Base-by-base conservation (phyloP, 2,888 invertebrate species). In the Formica aserva region DNA sequence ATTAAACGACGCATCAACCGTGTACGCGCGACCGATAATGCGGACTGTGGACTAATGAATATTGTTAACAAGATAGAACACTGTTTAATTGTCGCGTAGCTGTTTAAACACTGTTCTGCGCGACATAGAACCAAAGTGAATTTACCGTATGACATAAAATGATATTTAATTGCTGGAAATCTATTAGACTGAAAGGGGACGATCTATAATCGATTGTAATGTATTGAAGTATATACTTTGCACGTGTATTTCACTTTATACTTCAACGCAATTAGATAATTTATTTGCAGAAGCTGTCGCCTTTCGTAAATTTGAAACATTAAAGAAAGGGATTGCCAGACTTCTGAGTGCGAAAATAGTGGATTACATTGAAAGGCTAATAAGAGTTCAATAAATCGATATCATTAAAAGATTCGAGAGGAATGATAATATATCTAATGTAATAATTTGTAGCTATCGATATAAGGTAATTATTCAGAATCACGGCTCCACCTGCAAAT, bases 31-130 rank as follows among this genome's bases (percentile, higher is more conserved):
- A 74, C 74, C 78, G 74, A 80, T 77, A 77, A 77, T 74, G 78
- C 74, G 74, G 60, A 74, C 74, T 80, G 45, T 41, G 45, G 45
- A 60, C 60, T 78, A 80, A 80, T 80, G 78, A 80, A 80, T 80
- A 80, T 80, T 80, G 78, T 80, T 80, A 80, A 80, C 78, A 80
- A 80, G 75, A 35, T 74, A 74, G 75, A 80, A 74, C 60, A 45
- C 22, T 80, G 75, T 80, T 80, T 80, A 80, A 80, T 74, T 80
- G 78, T 78, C 78, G 74, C 38, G 18, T 45, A 48, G 32, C 74
- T 65, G 75, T 80, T 80, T 80, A 80, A 80, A 80, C 60, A 80
- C 45, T 26, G 60, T 45, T 26, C 60, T 4, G 35, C 32, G 45
- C 45, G 45, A 60, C 18, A 60, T 22, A 29, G 60, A 60, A 32